Base-by-base conservation (phyloP, 1,140 invertebrate genomes). In the Platyscapa corneri region DNA sequence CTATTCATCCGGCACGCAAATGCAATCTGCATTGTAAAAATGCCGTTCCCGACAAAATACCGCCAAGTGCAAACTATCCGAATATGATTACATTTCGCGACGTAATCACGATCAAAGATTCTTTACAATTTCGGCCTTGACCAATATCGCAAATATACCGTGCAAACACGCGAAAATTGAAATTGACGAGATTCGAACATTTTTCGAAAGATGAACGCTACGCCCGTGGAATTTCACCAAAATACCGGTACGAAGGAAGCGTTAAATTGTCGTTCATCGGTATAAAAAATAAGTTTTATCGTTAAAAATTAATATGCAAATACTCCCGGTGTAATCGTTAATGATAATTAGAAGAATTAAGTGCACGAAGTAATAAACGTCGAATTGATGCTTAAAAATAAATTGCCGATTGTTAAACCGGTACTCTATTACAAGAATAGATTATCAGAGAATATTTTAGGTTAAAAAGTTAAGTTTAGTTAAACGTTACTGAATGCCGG, bases 51-150 rank as follows among this genome's bases (percentile, higher is more conserved):
- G 34, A 39, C 27, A 20, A 82, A 80, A 46, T 70, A 49, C 16
- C 27, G 3, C 32, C 72, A n/a, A 46, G 39, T 76, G 16, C 30
- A 34, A 83, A 77, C 56, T 64, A n/a, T 27, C 53, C 20, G n/a
- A 72, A 60, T 80, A 12, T 7, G 1, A 77, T 60, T 64, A 27
- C 18, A 49, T 34, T 20, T 37, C 18, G 23, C 30, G 30, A 53
- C 12, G 8, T 72, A 72, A 82, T 60, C 27, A n/a, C 46, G 60
- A 82, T 83, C 39, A 67, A 77, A 64, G 64, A 77, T 77, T 67
- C 32, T 23, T 67, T 20, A 74, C n/a, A 12, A 42, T 75, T 74
- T 60, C n/a, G 64, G 30, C 64, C 83, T 79, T 84, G 83, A 23
- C 76, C 83, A 39, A 78, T 2, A 70, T 84, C 39, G 0, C 30